Percentiles rank a stretch among this genome's conserved stretches.
These are phyloP conservation scores for Lucilia sericata DNA, from an alignment of 1,140 invertebrate genomes.

Conservation along the genomic window DNA sequence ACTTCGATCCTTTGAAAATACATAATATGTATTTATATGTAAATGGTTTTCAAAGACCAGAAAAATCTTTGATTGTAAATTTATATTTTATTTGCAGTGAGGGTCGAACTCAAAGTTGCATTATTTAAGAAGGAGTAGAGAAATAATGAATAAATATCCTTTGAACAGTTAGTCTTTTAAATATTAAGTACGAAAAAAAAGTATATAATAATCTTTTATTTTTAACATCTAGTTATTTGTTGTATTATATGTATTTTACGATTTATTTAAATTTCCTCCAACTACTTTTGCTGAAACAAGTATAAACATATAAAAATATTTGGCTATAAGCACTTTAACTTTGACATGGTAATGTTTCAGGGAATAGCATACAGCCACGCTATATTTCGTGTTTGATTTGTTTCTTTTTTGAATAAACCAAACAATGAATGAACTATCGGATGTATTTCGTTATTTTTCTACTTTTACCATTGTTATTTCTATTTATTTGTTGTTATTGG, in stretches of 20 bases:
- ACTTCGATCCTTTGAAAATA: too few species aligned
- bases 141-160: too few species aligned
- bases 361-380: conserved; percentile 35
- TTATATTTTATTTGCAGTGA: too few species aligned
- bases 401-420: not conserved
- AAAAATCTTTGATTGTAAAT: too few species aligned
- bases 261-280: not conserved
- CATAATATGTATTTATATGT: too few species aligned
- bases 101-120: too few species aligned
- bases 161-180: too few species aligned
- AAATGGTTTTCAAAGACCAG: too few species aligned
- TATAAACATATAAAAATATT: not conserved
- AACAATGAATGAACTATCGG: not conserved
- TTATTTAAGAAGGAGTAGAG: too few species aligned
- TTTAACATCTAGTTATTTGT: not conserved
- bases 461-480: not conserved
- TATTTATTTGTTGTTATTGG: not conserved
- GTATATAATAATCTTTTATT: not conserved
- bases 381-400: conserved; percentile 24
- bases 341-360: conserved; percentile 15
- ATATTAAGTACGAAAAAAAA: not conserved
- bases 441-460: not conserved
- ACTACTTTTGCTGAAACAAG: not conserved
- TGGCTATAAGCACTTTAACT: not conserved
- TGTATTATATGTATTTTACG: not conserved